A percentile compares a stretch with the other conserved stretches of the same genome.
These are phyloP conservation scores for Pseudoips prasinana DNA, from an alignment of 2,888 invertebrate species.

Conservation along the genomic window DNA sequence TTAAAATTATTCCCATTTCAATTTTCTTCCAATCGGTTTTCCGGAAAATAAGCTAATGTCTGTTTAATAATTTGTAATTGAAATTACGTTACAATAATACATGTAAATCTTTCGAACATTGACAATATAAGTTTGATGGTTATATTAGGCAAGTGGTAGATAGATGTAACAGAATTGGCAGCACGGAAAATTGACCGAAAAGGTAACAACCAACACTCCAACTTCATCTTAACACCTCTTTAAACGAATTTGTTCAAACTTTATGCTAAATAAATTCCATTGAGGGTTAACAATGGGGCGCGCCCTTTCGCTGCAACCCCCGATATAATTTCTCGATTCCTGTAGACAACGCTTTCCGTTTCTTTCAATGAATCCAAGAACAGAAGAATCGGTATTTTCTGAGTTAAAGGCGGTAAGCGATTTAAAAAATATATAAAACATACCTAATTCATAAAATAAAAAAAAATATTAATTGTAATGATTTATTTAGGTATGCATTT, in stretches of 20 bases:
- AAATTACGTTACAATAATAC: too few species aligned
- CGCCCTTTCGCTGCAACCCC: constrained; percentile 56
- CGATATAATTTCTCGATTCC: constrained; percentile 53
- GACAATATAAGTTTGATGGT: too few species aligned
- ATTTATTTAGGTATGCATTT: too few species aligned
- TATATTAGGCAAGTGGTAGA: too few species aligned
- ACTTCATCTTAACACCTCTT: constrained; percentile 41
- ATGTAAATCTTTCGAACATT: too few species aligned
- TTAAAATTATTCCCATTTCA: too few species aligned
- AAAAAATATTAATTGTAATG: too few species aligned
- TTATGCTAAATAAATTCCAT: constrained; percentile 71
- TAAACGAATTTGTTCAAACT: constrained; percentile 38
- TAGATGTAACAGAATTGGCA: too few species aligned
- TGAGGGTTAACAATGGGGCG: constrained; percentile 50
- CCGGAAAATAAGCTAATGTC: too few species aligned
- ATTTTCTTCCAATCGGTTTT: too few species aligned
- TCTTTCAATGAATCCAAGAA: constrained; percentile 56
- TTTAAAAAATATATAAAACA: constrained; percentile 3
- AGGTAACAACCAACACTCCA: background rate
- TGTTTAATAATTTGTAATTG: too few species aligned
- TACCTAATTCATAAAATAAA: too few species aligned
- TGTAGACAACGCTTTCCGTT: constrained; percentile 69
- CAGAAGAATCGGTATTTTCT: constrained; percentile 24
- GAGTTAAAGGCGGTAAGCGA: constrained; percentile 32
- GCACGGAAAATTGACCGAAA: background rate